A percentile compares a stretch with the other conserved stretches of the same genome.
Evolutionary conservation across 2,888 invertebrate genomes (phyloP).

Genomic region (Ormyrus rosae): DNA sequence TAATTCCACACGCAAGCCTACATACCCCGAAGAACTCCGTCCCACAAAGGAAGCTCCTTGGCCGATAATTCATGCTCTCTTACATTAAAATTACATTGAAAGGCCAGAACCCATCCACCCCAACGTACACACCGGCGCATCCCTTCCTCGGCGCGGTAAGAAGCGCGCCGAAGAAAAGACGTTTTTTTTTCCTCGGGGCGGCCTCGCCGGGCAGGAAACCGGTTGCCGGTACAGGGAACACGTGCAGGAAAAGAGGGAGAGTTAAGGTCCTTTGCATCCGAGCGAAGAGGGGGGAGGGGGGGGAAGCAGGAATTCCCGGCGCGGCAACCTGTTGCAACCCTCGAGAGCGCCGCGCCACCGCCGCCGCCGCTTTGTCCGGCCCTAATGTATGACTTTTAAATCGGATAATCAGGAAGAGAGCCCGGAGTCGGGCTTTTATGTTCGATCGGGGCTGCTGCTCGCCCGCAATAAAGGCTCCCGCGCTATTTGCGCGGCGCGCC

Average conservation of each 20-base stretch:
- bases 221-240: not conserved
- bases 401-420: not conserved
- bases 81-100: too few relatives aligned
- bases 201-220: not conserved
- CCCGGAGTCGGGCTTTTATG: conserved; percentile 15
- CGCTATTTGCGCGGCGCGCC: too few relatives aligned
- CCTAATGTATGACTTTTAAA: not conserved
- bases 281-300: not conserved
- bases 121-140: not conserved
- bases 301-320: conserved; percentile 15
- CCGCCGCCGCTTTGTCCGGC: too few relatives aligned
- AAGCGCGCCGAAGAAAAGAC: not conserved
- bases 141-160: conserved; percentile 7
- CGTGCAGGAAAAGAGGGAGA: conserved; percentile 35
- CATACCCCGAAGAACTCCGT: too few relatives aligned
- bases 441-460: too few relatives aligned
- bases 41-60: too few relatives aligned
- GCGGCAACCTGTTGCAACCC: conserved; percentile 49
- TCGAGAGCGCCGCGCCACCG: not conserved
- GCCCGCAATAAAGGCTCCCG: too few relatives aligned
- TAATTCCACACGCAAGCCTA: too few relatives aligned
- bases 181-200: not conserved
- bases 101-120: too few relatives aligned
- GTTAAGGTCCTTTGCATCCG: conserved; percentile 5
- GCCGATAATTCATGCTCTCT: too few relatives aligned